These are phyloP conservation scores for Noctua janthe DNA, from an alignment of 2,888 invertebrate genomes.

Conservation along the genomic window DNA sequence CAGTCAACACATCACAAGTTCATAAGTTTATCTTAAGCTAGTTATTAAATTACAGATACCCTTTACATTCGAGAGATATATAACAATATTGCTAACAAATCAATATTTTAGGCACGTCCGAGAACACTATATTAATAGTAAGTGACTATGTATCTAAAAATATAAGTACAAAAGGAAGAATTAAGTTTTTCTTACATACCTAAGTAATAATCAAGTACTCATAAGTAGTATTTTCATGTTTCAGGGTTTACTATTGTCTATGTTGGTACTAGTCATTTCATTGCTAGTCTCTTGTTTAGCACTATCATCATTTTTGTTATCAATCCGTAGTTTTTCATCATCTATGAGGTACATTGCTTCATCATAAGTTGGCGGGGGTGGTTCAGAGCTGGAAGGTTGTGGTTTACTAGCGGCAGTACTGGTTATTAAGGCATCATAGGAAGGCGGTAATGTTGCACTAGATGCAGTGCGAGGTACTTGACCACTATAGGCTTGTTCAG, in stretches of 20 bases:
- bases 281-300: slow-evolving; percentile 84
- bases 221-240: slow-evolving; percentile 64
- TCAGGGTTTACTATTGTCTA: slow-evolving; percentile 85
- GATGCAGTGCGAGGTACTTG: slow-evolving; percentile 90
- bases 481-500: slow-evolving; percentile 88
- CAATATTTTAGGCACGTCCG: slow-evolving; percentile 87
- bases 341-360: slow-evolving; percentile 91
- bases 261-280: slow-evolving; percentile 74
- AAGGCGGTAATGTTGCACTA: slow-evolving; percentile 91
- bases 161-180: slow-evolving; percentile 88
- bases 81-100: slow-evolving; percentile 82
- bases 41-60: slow-evolving; percentile 67
- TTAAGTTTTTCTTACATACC: slow-evolving; percentile 83
- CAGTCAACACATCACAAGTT: slow-evolving; percentile 65
- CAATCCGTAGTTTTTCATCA: slow-evolving; percentile 82
- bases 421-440: slow-evolving; percentile 91
- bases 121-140: slow-evolving; percentile 82
- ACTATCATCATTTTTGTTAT: slow-evolving; percentile 78
- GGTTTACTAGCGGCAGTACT: slow-evolving; percentile 83
- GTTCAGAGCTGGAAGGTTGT: slow-evolving; percentile 88
- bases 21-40: slow-evolving; percentile 67
- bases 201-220: slow-evolving; percentile 74
- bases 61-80: slow-evolving; percentile 71
- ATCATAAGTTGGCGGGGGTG: slow-evolving; percentile 92
- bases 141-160: slow-evolving; percentile 79